A percentile compares a stretch with the other conserved stretches of the same genome.
Evolutionary conservation across 2,113 vertebrate genomes (phyloP).

Genomic region (Sinocyclocheilus grahami): DNA sequence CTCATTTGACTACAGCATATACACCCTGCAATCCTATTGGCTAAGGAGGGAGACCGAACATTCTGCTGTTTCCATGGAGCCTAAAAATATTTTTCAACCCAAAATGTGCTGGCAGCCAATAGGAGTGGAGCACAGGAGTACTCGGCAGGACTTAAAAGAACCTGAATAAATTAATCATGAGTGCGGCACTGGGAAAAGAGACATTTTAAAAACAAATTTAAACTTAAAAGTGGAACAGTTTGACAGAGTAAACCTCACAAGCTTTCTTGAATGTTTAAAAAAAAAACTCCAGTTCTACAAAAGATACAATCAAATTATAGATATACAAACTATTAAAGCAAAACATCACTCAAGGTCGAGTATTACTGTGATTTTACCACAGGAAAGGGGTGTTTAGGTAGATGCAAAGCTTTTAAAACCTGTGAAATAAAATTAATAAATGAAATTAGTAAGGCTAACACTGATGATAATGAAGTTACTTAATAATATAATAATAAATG

Average conservation of each 20-base stretch:
- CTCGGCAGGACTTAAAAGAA: slow-evolving; percentile 38
- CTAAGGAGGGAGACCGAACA: slow-evolving; percentile 12
- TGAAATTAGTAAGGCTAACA: neutral
- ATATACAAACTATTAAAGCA: neutral
- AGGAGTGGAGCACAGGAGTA: slow-evolving; percentile 27
- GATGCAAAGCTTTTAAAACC: neutral
- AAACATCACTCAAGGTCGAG: neutral
- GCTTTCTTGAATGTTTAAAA: neutral
- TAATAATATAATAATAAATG: neutral
- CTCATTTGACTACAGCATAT: slow-evolving; percentile 55
- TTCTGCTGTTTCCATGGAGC: slow-evolving; percentile 67
- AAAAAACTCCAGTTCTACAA: neutral
- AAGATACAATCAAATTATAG: neutral
- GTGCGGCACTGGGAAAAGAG: slow-evolving; percentile 23
- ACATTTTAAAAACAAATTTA: neutral
- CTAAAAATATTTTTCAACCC: slow-evolving; percentile 54
- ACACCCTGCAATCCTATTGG: slow-evolving; percentile 57
- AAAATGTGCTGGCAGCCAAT: slow-evolving; percentile 58
- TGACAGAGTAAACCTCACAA: neutral
- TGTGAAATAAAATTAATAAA: neutral
- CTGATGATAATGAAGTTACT: neutral
- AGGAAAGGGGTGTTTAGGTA: neutral
- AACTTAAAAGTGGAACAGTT: neutral
- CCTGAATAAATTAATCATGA: slow-evolving; percentile 49
- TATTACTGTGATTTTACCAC: too few species aligned